These are phyloP conservation scores for Branchipolynoe longqiensis DNA, from an alignment of 2,888 invertebrate species.

Conservation along the genomic window DNA sequence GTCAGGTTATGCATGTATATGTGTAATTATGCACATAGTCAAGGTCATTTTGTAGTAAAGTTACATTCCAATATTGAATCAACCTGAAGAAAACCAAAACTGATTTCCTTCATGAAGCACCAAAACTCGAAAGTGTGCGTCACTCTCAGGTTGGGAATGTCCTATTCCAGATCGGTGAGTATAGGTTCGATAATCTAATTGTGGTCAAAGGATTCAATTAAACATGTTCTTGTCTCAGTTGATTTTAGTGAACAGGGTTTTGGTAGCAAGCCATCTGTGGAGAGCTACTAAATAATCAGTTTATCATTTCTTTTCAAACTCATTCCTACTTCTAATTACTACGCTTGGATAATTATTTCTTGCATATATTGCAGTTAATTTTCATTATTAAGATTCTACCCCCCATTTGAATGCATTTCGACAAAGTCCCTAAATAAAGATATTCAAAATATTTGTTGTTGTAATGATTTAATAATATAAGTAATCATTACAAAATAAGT, in stretches of 20 bases:
- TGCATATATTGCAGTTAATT: background rate
- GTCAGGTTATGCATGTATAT: no score
- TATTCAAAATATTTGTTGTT: background rate
- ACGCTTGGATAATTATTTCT: no score
- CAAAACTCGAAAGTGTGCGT: background rate
- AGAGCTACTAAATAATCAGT: background rate
- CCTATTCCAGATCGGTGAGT: constrained; percentile 40
- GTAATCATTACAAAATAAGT: background rate
- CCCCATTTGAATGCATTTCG: no score
- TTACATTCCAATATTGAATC: no score
- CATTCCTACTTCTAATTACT: background rate
- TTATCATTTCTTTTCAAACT: background rate
- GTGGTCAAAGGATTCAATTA: no score
- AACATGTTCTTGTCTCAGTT: no score
- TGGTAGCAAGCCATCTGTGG: background rate
- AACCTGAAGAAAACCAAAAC: background rate
- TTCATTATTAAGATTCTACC: no score
- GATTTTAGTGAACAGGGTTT: no score
- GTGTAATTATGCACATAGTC: no score
- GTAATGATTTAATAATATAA: background rate
- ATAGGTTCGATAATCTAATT: no score
- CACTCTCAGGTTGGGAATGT: background rate
- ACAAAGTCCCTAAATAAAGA: background rate
- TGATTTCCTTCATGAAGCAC: background rate
- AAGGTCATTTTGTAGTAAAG: background rate